Percentiles rank a stretch among this genome's conserved stretches.
phyloP scores from a whole-genome alignment of 92 coral and sea anemone species.

The Epizoanthus ramosus region DNA sequence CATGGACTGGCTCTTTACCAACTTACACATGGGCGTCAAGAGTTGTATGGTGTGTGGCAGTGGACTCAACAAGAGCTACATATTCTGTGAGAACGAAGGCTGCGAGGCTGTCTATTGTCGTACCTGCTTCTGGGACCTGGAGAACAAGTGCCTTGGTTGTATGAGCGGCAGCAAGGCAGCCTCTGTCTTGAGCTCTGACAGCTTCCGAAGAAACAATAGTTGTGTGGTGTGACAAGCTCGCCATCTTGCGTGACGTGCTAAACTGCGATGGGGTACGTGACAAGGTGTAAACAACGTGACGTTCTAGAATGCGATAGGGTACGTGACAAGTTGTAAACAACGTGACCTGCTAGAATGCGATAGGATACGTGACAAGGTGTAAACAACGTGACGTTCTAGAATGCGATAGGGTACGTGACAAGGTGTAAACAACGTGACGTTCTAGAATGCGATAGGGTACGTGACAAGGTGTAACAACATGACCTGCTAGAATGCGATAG shows the following conservation, averaged over 20 bases:
- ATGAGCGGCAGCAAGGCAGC: slow-evolving; percentile 86
- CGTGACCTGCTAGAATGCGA: too few relatives aligned
- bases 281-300: not conserved
- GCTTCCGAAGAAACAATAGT: slow-evolving; percentile 34
- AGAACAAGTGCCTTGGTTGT: slow-evolving; percentile 93
- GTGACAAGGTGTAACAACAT: not conserved
- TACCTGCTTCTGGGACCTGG: slow-evolving; percentile 97
- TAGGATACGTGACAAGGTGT: not conserved
- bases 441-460: too few relatives aligned
- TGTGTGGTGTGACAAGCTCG: slow-evolving; percentile 12
- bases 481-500: not conserved
- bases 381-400: too few relatives aligned
- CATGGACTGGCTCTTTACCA: slow-evolving; percentile 71
- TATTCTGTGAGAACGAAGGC: slow-evolving; percentile 79
- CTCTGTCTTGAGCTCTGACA: slow-evolving; percentile 52
- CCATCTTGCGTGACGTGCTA: not conserved
- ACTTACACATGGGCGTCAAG: slow-evolving; percentile 71
- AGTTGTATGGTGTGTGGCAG: slow-evolving; percentile 90
- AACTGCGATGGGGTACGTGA: not conserved
- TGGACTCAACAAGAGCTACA: slow-evolving; percentile 72
- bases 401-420: not conserved
- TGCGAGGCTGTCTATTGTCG: slow-evolving; percentile 95
- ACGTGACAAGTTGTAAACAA: not conserved
- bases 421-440: not conserved
- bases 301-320: not conserved